Evolutionary conservation across 2,888 invertebrate genomes (phyloP).

Genomic region (Chouioia cunea): DNA sequence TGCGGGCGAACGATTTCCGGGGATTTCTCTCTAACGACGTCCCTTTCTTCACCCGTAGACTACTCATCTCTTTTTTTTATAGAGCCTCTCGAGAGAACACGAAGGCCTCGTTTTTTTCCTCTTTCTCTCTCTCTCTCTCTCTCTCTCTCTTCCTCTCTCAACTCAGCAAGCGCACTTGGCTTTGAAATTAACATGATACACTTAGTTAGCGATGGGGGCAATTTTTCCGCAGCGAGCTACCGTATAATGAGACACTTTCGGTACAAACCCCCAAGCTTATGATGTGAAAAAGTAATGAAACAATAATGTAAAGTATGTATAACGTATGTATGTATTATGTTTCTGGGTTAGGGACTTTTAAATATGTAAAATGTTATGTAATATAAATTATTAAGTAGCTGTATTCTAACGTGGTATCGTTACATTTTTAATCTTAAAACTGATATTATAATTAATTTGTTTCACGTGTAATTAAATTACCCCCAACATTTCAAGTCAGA

Average conservation of each 20-base stretch:
- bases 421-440: too few relatives aligned
- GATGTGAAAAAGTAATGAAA: too few relatives aligned
- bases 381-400: too few relatives aligned
- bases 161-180: slow-evolving; percentile 19
- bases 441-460: too few relatives aligned
- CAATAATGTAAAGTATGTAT: too few relatives aligned
- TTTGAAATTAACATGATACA: slow-evolving; percentile 43
- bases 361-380: too few relatives aligned
- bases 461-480: too few relatives aligned
- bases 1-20: slow-evolving; percentile 43
- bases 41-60: slow-evolving; percentile 29
- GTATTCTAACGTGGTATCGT: too few relatives aligned
- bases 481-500: too few relatives aligned
- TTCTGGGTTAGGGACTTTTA: too few relatives aligned
- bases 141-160: not conserved
- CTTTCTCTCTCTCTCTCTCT: not conserved
- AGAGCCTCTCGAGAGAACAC: slow-evolving; percentile 6
- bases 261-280: too few relatives aligned
- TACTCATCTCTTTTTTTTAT: not conserved
- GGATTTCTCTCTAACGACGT: slow-evolving; percentile 42
- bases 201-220: slow-evolving; percentile 29
- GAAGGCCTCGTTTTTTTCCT: not conserved
- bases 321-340: too few relatives aligned
- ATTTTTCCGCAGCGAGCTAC: slow-evolving; percentile 25
- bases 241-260: slow-evolving; percentile 39